Evolutionary conservation across 2,797 vertebrate genomes (phyloP), one percentile per base, ranked within the genome.

Genomic region (Kryptopterus vitreolus): DNA sequence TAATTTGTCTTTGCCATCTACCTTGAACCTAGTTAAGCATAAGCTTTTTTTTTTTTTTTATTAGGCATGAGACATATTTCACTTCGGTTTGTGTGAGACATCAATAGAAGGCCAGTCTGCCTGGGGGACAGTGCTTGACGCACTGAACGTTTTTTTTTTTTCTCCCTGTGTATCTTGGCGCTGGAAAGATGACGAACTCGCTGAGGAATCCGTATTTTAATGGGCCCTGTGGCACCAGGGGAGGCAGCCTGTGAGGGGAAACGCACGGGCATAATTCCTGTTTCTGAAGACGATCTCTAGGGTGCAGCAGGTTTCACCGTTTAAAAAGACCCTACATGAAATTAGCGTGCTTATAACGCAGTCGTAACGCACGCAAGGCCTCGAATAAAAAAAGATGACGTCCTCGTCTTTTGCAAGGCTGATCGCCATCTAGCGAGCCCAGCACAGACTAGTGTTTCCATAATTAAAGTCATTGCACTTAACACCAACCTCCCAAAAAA

Each of bases 51-150:
- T 68, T 48, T 79, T 68, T 76, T 77, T 81, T 80, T 82, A 71
- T 80, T 55, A 65, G 68, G 58, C 78, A 57, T 69, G 33, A 77
- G 76, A 50, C 79, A 29, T 76, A 83, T 71, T 79, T 76, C 72
- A 82, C 61, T n/a, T 74, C 38, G 12, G 72, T 29, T 68, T 79
- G 75, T 43, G 33, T 57, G 71, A 82, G 81, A 80, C 76, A 81
- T 65, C 80, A 82, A n/a, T 76, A 68, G 77, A 63, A 66, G 50
- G 75, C 53, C 35, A n/a, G 61, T 35, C 16, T 91, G 87, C 92
- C 92, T 89, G 31, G 84, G 91, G 92, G 92, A 93, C 91, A 90
- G 78, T 88, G 90, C 87, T 81, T 38, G 75, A 81, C 57, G 43
- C 43, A 52, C 72, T 73, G 76, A n/a, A 83, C 70, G 69, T 63